These are phyloP conservation scores for Drosophila guanche DNA, from an alignment of 1,140 invertebrate species.

Conservation along the genomic window DNA sequence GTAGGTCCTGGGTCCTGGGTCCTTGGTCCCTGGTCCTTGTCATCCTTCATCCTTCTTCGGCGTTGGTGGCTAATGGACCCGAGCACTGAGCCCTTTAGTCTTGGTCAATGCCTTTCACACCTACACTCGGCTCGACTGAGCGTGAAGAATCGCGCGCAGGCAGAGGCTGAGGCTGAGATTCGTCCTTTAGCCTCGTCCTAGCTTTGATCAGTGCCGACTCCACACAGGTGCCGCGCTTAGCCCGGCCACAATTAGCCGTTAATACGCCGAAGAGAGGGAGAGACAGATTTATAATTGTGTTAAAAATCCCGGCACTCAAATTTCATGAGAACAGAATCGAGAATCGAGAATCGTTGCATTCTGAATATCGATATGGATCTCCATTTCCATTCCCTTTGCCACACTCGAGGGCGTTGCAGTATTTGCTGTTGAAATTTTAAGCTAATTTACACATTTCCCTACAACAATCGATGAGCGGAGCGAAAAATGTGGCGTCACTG, in stretches of 20 bases:
- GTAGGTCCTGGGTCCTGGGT: constrained; percentile 32
- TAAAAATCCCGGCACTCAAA: constrained; percentile 68
- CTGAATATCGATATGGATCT: constrained; percentile 42
- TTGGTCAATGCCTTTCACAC: constrained; percentile 80
- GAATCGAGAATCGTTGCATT: constrained; percentile 5
- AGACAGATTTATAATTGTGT: constrained; percentile 75
- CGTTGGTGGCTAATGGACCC: constrained; percentile 76
- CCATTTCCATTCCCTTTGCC: constrained; percentile 20
- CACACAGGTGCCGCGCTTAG: constrained; percentile 57
- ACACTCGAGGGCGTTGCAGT: constrained; percentile 52
- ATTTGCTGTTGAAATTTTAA: constrained; percentile 74
- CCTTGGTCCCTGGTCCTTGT: constrained; percentile 19
- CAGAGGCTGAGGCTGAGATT: background rate
- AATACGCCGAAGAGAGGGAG: constrained; percentile 53
- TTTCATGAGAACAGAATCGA: constrained; percentile 61
- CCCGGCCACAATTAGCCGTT: constrained; percentile 71
- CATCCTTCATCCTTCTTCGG: constrained; percentile 19
- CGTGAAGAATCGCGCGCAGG: constrained; percentile 67
- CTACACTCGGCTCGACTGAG: constrained; percentile 52
- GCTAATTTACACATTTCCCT: constrained; percentile 78
- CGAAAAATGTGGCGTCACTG: constrained; percentile 69
- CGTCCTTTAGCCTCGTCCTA: constrained; percentile 36
- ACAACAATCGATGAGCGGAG: constrained; percentile 34
- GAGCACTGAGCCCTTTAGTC: constrained; percentile 64
- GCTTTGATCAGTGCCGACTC: constrained; percentile 68